A percentile compares a stretch with the other conserved stretches of the same genome.
phyloP scores from a whole-genome alignment of 2,888 invertebrate species.

The Watsonalla binaria region DNA sequence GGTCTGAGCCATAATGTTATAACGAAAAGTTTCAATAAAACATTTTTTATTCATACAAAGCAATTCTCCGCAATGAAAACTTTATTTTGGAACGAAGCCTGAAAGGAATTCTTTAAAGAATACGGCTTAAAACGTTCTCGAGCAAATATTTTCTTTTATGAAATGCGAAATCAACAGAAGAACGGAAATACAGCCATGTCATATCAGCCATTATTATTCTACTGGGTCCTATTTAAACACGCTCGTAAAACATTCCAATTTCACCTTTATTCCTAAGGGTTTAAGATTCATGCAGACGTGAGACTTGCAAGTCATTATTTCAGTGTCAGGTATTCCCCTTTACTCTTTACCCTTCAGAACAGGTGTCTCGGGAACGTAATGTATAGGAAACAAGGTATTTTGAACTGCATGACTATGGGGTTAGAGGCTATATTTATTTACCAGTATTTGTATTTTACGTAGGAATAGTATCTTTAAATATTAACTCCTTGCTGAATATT shows the following conservation, averaged over 20 bases:
- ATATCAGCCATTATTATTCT: background rate
- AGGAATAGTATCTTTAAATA: background rate
- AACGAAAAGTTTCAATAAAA: no score
- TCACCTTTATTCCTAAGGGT: background rate
- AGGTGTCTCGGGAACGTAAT: background rate
- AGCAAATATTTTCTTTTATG: background rate
- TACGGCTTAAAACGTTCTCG: background rate
- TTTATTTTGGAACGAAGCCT: no score
- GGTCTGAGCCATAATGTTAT: no score
- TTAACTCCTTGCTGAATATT: background rate
- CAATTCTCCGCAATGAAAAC: no score
- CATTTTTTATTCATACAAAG: no score
- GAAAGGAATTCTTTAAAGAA: background rate
- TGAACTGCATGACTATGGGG: background rate
- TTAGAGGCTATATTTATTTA: background rate
- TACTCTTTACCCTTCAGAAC: background rate
- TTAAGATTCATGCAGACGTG: background rate
- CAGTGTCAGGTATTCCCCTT: background rate
- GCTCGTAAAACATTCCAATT: background rate
- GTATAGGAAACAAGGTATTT: background rate
- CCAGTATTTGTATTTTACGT: background rate
- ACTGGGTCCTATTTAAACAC: background rate
- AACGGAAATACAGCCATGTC: background rate
- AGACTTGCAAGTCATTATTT: conserved; percentile 1
- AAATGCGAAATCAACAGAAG: conserved; percentile 1